phyloP scores from a whole-genome alignment of 2,888 invertebrate species.

The Chouioia cunea region DNA sequence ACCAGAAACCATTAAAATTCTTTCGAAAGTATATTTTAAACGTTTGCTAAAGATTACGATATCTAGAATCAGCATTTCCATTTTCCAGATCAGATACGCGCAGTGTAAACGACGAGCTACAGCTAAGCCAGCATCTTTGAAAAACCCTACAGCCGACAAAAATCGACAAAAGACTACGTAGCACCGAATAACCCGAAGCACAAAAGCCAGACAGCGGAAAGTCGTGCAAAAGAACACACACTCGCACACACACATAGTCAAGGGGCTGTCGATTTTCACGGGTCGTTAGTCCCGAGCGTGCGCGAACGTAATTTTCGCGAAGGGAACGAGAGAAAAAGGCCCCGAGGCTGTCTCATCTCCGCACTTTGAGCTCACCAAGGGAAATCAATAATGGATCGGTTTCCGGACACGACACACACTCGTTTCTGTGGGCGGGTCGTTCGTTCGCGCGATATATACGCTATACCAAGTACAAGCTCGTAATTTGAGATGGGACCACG shows the following conservation, averaged over 20 bases:
- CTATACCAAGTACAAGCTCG: too few species aligned
- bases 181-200: neutral
- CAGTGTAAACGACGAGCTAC: neutral
- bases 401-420: neutral
- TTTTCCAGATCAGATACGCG: neutral
- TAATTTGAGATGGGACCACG: too few species aligned
- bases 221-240: conserved; percentile 41
- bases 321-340: conserved; percentile 6
- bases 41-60: too few species aligned
- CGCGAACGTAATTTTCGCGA: conserved; percentile 33
- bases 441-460: too few species aligned
- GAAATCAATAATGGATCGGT: conserved; percentile 42
- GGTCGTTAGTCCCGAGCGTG: conserved; percentile 55
- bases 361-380: conserved; percentile 10
- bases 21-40: too few species aligned
- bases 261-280: conserved; percentile 57
- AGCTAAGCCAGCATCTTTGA: conserved; percentile 6
- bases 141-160: conserved; percentile 1
- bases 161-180: conserved; percentile 24
- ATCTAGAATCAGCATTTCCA: too few species aligned
- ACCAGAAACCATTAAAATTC: too few species aligned
- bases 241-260: too few species aligned
- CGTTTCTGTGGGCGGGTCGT: too few species aligned
- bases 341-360: conserved; percentile 9
- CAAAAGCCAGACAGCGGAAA: conserved; percentile 15